Evolutionary conservation across 2,888 invertebrate species (phyloP), one percentile per base, ranked within the genome.

Genomic region (Heliconius hortense): DNA sequence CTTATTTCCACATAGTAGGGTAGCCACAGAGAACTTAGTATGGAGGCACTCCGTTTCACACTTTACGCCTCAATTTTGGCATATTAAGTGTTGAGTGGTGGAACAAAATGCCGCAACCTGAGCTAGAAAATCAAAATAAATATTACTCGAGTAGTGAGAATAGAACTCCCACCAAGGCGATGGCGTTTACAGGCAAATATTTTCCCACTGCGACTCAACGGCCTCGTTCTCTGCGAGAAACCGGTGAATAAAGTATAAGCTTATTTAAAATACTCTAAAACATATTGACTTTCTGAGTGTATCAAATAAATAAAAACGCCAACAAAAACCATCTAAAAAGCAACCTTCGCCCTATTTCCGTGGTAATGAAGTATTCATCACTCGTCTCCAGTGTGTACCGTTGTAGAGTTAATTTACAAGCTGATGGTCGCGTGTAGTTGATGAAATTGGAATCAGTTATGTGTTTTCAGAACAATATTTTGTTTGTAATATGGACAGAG

Each of bases 291-390:
- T 18, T 73, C 60, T 67, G 24, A 48, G 67, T 66, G 69, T 53
- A 70, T 70, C 56, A 72, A 78, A 78, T 75, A 66, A 75, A 73
- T 69, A 78, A 78, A 35, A 87, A 84, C 74, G 83, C 82, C 82
- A 84, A 85, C 84, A 85, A 83, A 64, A 85, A 82, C 82, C 81
- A 83, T 85, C 84, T 82, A 84, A 87, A 87, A 85, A 85, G 85
- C 85, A 86, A 86, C 88, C 86, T 88, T 87, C 79, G 84, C 81
- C 86, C 88, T 88, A 88, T 89, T 88, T 90, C 85, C 84, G 84
- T 82, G 81, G 85, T 90, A 90, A 90, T 90, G 90, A 90, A 90
- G 90, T 89, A 90, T 90, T 90, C 91, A 90, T 85, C 88, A 85
- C 82, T 82, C 82, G 85, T 82, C 82, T 79, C 82, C 83, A 82